phyloP scores from a whole-genome alignment of 2,888 invertebrate species.

The Cheilosia grossa region DNA sequence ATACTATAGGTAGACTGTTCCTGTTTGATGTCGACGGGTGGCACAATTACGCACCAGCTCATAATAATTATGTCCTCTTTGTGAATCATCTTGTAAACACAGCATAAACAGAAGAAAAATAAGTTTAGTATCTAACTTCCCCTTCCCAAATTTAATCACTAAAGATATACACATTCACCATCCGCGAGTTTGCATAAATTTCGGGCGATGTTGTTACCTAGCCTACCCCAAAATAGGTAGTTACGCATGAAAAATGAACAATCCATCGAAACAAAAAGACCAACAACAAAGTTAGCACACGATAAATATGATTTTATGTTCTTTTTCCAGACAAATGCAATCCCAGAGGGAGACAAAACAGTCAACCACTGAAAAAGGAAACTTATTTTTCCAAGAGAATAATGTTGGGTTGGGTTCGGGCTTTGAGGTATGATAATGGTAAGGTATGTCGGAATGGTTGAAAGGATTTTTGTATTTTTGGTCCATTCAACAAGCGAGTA shows the following conservation, averaged over 20 bases:
- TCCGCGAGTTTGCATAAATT: background rate
- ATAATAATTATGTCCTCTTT: background rate
- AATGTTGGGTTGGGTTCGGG: background rate
- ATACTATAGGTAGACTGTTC: no score
- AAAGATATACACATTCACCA: background rate
- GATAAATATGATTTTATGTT: background rate
- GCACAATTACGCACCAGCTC: no score
- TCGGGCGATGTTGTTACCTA: background rate
- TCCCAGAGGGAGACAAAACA: background rate
- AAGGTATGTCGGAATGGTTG: background rate
- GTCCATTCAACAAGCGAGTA: background rate
- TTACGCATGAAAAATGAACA: background rate
- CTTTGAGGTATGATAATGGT: background rate
- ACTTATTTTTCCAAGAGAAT: background rate
- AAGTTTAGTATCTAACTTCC: background rate
- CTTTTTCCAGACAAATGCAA: background rate
- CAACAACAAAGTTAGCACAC: background rate
- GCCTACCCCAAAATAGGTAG: background rate
- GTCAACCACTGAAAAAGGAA: background rate
- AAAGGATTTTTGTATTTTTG: background rate
- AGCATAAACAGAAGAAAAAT: background rate
- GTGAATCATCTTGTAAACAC: background rate
- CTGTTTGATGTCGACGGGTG: no score
- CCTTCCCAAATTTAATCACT: background rate
- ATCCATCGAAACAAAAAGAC: background rate